Base-by-base conservation (phyloP, 2,888 invertebrate genomes). In the Philereme transversata region DNA sequence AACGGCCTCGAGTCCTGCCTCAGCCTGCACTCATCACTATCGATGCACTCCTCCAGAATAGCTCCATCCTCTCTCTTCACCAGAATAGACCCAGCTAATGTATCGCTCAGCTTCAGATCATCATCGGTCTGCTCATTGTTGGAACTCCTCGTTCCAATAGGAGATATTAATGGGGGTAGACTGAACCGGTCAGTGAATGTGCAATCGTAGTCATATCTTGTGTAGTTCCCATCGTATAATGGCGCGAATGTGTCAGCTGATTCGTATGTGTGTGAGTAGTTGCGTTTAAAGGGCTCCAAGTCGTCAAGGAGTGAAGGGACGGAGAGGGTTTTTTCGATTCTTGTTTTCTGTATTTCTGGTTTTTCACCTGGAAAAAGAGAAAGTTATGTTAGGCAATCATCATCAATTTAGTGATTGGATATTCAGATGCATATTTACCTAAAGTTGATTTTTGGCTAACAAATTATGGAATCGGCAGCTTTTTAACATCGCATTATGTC, bases 301-400 rank as follows among this genome's bases (percentile, higher is more conserved):
- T 84, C 88, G 54, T 87, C 88, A 36, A 86, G 71, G 51, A 87
- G 67, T 8, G 83, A 77, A 7, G 84, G 78, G 65, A 82, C 83
- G 69, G 87, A 83, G 5, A 92, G 73, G 5, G 84, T 86, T 66
- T 92, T 91, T 65, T 91, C 92, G 76, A 89, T 90, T 38, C 90
- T 76, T 0, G 92, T 90, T 76, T 91, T 92, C 64, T 90, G 90
- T 50, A 92, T 88, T 43, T 88, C 87, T 11, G 77, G 77, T 66
- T 83, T 83, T 52, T 86, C 83, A 7, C 71, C 79, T 81, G 75
- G n/a, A 41, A 45, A 8, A 4, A 40, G 40, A 9, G n/a, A 5
- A 8, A n/a, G 11, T 6, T 8, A 7, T 8, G 8, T 40, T 4
- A 40, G 7, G 7, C 6, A 40, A 22, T 40, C 7, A 40, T 38